Evolutionary conservation across 2,113 vertebrate genomes (phyloP), one percentile per base, ranked within the genome.

Genomic region (Sapajus apella): DNA sequence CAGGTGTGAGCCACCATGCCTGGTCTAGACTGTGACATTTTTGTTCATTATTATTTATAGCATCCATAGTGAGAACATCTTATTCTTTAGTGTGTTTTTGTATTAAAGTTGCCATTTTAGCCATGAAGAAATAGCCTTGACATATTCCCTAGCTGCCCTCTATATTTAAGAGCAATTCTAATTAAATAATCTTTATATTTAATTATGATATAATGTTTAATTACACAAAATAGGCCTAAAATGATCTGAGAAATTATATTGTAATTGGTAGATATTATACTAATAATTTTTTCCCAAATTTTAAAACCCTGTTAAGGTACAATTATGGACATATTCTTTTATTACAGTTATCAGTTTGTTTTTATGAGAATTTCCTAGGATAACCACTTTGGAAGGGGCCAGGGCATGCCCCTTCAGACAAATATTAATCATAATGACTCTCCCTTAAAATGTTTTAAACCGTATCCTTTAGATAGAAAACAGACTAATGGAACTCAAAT

Each of bases 161-260:
- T 32, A 77, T 8, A 32, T 73, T 95, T 89, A 82, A 87, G 55
- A 47, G 23, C 52, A 93, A 82, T 72, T 61, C 40, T 55, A 87
- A 94, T 75, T 66, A 90, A 68, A 91, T 73, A 85, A 80, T 45
- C 23, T 85, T 90, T 95, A 40, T 66, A 58, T 94, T 93, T 80
- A 76, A 86, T 90, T 82, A 27, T 83, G 47, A 97, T 85, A 61
- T 30, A 32, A 72, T 87, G 9, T 35, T 81, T 87, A 32, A 93
- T 87, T 70, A 55, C 16, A 47, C 16, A 79, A 93, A 86, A 87
- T 55, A 13, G 18, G 32, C 47, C 40, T 70, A 52, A 93, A 87
- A 70, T 64, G 56, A 76, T 70, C 68, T 93, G 56, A 93, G 66
- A 91, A 91, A 87, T n/a, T 25, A 47, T 73, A 92, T 56, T 66